Percentiles rank a stretch among this genome's conserved stretches.
These are phyloP conservation scores for Drosophila kohkoa DNA, from an alignment of 1,140 invertebrate species.

Conservation along the genomic window DNA sequence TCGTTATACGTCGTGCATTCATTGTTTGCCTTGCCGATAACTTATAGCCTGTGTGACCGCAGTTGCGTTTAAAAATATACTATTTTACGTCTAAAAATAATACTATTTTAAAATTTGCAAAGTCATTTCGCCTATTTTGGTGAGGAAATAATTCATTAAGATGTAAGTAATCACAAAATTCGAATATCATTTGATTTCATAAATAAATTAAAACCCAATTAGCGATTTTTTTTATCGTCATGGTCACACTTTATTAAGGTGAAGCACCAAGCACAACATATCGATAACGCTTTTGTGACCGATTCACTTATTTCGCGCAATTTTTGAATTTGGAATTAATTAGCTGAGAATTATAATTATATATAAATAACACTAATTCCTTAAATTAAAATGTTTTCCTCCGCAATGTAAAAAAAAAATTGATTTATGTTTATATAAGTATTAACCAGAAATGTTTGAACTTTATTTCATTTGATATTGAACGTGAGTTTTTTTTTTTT, in stretches of 20 bases:
- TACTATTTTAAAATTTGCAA: background rate
- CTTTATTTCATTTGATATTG: constrained; percentile 27
- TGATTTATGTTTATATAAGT: constrained; percentile 16
- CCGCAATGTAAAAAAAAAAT: background rate
- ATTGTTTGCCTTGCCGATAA: constrained; percentile 57
- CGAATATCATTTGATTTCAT: no score
- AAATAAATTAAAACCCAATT: no score
- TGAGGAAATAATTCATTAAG: no score
- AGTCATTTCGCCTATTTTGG: no score
- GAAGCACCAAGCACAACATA: no score
- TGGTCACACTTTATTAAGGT: no score
- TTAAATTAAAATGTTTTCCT: background rate
- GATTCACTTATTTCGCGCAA: no score
- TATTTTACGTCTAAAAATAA: background rate
- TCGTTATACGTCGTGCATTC: constrained; percentile 54
- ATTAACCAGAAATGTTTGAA: constrained; percentile 38
- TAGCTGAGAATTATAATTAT: background rate
- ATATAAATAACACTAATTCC: no score
- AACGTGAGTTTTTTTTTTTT: constrained; percentile 23
- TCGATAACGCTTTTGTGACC: no score
- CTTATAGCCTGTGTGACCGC: constrained; percentile 16
- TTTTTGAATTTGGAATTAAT: no score
- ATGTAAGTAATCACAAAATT: no score
- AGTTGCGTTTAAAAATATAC: background rate
- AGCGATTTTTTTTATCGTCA: no score